A percentile compares a stretch with the other conserved stretches of the same genome.
phyloP scores from a whole-genome alignment of 2,797 vertebrate species.

The Micrastur ruficollis region DNA sequence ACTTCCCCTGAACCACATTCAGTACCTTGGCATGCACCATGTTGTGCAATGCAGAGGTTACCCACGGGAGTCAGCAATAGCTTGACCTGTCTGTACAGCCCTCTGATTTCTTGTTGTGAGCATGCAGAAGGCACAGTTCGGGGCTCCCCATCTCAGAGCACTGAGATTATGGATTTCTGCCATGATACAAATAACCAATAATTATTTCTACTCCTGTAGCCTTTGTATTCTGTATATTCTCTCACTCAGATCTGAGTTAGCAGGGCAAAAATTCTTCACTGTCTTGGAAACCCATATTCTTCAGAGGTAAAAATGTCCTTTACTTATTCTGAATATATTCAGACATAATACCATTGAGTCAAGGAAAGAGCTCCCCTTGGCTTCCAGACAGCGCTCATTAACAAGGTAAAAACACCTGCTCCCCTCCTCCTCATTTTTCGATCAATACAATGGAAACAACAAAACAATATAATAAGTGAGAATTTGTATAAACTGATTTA shows the following conservation, averaged over 20 bases:
- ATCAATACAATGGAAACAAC: not conserved
- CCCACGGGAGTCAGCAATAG: not conserved
- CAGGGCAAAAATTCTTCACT: not conserved
- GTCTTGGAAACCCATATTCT: not conserved
- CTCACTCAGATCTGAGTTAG: not conserved
- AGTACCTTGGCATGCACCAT: not conserved
- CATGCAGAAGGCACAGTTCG: not conserved
- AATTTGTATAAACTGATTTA: not conserved
- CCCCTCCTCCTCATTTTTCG: not conserved
- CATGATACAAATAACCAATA: not conserved
- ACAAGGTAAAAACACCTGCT: not conserved
- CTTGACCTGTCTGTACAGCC: not conserved
- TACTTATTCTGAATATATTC: not conserved
- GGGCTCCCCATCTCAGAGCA: not conserved
- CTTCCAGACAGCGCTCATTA: not conserved
- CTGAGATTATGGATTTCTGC: not conserved
- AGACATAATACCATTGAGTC: not conserved
- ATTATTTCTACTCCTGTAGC: not conserved
- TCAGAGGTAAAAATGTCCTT: not conserved
- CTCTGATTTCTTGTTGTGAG: not conserved
- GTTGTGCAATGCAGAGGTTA: not conserved
- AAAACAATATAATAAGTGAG: not conserved
- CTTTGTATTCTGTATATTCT: not conserved
- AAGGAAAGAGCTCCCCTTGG: not conserved
- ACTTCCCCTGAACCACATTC: not conserved